Conservation (phyloP, 2,113 vertebrate genomes). For the Oryctolagus cuniculus region mOryCun1.1 NC_091435.1:98053501-98054000, state of each 20-base stretch:
- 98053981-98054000: not conserved
- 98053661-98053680: not conserved
- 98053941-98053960: not conserved
- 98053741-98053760: not conserved
- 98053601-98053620: not conserved
- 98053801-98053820: not conserved
- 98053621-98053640: not conserved
- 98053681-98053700: not conserved
- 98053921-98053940: not conserved
- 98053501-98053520: constrained; percentile 25
- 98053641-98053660: not conserved
- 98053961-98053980: not conserved
- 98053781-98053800: not conserved
- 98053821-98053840: not conserved
- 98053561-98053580: constrained; percentile 16
- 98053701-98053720: not conserved
- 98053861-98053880: not conserved
- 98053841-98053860: not conserved
- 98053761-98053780: not conserved
- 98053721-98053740: not conserved
- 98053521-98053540: not conserved
- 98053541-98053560: not conserved
- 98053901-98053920: not conserved
- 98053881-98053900: too few species aligned
- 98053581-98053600: not conserved